phyloP scores from a whole-genome alignment of 2,797 vertebrate genomes.

The Siniperca undulata region DNA sequence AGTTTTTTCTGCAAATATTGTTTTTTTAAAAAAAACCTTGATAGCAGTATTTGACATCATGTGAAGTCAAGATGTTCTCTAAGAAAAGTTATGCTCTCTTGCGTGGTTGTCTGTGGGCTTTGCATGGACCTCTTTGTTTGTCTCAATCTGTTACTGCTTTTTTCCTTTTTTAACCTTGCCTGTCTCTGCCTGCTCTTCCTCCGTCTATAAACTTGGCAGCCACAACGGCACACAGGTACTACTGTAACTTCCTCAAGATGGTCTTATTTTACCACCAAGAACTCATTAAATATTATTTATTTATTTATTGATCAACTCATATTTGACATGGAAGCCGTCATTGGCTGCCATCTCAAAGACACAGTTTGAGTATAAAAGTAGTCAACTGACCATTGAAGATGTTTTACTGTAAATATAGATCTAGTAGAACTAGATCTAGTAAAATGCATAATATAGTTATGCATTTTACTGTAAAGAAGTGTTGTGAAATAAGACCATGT shows the following conservation, averaged over 20 bases:
- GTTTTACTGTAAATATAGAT: not conserved
- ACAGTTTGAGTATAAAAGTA: not conserved
- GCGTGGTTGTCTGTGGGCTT: constrained; percentile 40
- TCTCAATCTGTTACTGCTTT: constrained; percentile 75
- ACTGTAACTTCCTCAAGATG: constrained; percentile 58
- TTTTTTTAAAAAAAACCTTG: not conserved
- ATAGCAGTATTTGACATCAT: not conserved
- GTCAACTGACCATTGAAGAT: not conserved
- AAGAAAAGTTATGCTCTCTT: not conserved
- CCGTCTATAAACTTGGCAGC: constrained; percentile 71
- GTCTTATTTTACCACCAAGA: constrained; percentile 71
- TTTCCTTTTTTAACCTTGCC: constrained; percentile 54
- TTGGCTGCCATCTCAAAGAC: not conserved
- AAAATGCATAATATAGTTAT: not conserved
- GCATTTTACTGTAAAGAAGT: not conserved
- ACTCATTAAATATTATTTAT: not conserved
- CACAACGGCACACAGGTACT: constrained; percentile 80
- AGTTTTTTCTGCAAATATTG: not conserved
- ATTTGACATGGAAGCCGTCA: not conserved
- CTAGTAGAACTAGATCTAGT: too few relatives aligned
- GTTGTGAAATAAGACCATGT: constrained; percentile 72
- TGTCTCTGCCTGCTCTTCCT: constrained; percentile 77
- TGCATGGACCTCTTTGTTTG: constrained; percentile 61
- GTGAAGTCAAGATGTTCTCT: not conserved
- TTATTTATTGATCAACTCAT: not conserved